Conservation (phyloP, 1,140 invertebrate genomes). For the Pomacea maculata region DNA sequence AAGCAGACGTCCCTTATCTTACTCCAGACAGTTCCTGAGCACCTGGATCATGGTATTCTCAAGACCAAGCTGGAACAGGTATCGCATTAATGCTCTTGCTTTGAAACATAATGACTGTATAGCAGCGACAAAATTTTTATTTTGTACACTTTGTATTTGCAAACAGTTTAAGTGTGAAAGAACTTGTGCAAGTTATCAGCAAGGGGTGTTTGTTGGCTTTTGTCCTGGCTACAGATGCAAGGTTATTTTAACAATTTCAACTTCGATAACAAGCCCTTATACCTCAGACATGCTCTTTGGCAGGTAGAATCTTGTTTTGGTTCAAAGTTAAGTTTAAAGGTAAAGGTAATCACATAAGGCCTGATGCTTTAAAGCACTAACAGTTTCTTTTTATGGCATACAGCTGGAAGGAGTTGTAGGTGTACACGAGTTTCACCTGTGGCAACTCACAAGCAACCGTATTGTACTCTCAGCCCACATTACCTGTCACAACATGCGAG, state of each 20-base stretch:
- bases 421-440: conserved; percentile 73
- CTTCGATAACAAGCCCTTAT: no score
- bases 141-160: neutral
- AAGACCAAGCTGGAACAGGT: conserved; percentile 66
- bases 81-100: neutral
- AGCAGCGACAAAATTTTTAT: neutral
- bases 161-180: no score
- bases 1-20: conserved; percentile 70
- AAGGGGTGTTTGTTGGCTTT: no score
- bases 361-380: no score
- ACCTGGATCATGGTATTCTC: conserved; percentile 67
- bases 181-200: no score
- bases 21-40: conserved; percentile 71
- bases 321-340: no score
- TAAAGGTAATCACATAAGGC: no score
- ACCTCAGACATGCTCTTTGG: no score
- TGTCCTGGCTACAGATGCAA: no score
- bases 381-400: neutral
- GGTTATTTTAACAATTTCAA: no score
- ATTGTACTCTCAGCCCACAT: conserved; percentile 73
- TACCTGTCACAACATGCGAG: conserved; percentile 65
- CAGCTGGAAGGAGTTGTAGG: conserved; percentile 69
- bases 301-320: no score
- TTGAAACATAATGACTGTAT: neutral
- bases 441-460: conserved; percentile 70